Evolutionary conservation across 2,113 vertebrate genomes (phyloP), one percentile per base, ranked within the genome.

Genomic region (Dendrocopos noguchii): DNA sequence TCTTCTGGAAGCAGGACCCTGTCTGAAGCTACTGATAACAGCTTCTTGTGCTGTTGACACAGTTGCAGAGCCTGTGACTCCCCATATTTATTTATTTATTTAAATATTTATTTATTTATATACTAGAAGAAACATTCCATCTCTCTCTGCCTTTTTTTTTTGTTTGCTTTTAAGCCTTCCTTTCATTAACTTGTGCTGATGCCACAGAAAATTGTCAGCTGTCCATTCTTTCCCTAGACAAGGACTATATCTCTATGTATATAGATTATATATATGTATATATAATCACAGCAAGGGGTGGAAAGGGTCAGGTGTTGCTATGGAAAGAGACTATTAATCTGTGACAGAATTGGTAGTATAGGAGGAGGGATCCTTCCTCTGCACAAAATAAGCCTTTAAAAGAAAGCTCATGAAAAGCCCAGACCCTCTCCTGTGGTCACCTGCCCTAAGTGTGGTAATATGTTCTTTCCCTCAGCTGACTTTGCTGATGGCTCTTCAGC

Each of bases 271-370:
- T 84, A 68, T 88, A 70, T 87, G 79, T 80, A 90, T 75, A 53
- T 88, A 86, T 94, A 95, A 95, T 82, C 74, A 73, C 94, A 85
- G 60, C 31, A 67, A 90, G 68, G 72, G 72, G 91, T 92, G 22
- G 72, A 64, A 77, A 74, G 89, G 89, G 64, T 94, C 95, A 85
- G 89, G 28, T 92, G 89, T 95, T 96, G 89, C 87, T 96, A 83
- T 83, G 94, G 89, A 91, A 95, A 96, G 87, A 83, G 71, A 92
- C 68, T n/a, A 28, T 77, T 89, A 80, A 84, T 90, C 59, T 82
- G 67, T 76, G 86, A 36, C 81, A 92, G 84, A 84, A 77, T 42
- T 47, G 84, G 44, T 77, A 11, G 44, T 60, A 34, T 0, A 5
- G 22, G 67, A 96, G 84, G 71, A 70, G 44, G 88, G 86, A 87